Evolutionary conservation across 2,113 vertebrate genomes (phyloP).

Genomic region (Amazona guildingii): DNA sequence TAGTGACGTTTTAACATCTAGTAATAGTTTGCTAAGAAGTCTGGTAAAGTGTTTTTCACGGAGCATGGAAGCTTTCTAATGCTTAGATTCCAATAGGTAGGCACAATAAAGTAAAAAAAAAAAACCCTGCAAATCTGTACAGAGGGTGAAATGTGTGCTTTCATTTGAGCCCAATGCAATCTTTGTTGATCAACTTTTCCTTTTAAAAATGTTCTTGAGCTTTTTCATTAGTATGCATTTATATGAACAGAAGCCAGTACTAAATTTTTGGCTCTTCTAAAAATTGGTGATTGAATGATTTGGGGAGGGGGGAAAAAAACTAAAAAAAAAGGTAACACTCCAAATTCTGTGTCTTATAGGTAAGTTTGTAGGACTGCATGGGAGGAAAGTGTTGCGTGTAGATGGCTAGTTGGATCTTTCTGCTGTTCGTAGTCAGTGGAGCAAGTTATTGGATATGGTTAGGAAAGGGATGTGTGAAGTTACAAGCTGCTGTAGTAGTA

Average conservation of each 20-base stretch:
- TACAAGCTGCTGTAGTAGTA: background rate
- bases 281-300: background rate
- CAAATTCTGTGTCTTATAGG: background rate
- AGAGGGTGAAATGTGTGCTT: background rate
- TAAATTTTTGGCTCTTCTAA: background rate
- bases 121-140: background rate
- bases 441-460: background rate
- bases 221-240: background rate
- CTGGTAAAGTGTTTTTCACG: background rate
- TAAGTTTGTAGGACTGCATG: background rate
- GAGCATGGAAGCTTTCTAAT: background rate
- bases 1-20: background rate
- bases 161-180: background rate
- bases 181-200: background rate
- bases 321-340: background rate
- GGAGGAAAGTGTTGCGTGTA: background rate
- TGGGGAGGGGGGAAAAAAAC: no score
- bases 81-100: background rate
- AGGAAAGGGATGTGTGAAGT: background rate
- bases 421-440: background rate
- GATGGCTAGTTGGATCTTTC: background rate
- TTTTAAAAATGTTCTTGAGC: background rate
- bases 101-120: background rate
- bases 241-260: background rate
- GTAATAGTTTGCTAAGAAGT: background rate